These are phyloP conservation scores for Platyrinchus mystaceus DNA, from an alignment of 2,797 vertebrate genomes.

Conservation along the genomic window DNA sequence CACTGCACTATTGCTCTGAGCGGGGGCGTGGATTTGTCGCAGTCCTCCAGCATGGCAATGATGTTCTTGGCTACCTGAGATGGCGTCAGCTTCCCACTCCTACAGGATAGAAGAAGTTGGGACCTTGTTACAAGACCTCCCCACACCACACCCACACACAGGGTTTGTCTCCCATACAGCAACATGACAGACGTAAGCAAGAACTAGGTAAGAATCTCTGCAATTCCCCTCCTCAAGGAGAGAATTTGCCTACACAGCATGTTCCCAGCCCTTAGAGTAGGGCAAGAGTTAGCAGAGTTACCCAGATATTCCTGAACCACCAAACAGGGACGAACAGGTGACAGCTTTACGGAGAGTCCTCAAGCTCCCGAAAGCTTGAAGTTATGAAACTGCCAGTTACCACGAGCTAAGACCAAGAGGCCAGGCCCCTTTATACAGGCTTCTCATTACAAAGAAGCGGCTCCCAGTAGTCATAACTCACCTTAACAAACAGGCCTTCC, in stretches of 20 bases:
- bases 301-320: not conserved
- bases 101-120: constrained; percentile 18
- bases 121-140: not conserved
- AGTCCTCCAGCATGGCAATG: constrained; percentile 57
- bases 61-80: constrained; percentile 68
- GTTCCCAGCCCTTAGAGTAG: not conserved
- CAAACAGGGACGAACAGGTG: not conserved
- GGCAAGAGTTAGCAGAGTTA: not conserved
- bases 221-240: not conserved
- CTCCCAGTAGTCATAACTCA: not conserved
- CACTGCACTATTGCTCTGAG: constrained; percentile 68
- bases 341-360: not conserved
- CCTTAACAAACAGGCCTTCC: not conserved
- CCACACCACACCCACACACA: not conserved
- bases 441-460: not conserved
- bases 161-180: not conserved
- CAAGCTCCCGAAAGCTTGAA: not conserved
- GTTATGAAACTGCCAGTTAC: not conserved
- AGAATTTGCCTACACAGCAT: not conserved
- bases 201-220: not conserved
- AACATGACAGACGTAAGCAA: not conserved
- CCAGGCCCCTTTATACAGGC: not conserved
- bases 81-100: constrained; percentile 59
- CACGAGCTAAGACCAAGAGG: not conserved
- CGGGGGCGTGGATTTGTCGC: not conserved